Percentiles rank a stretch among this genome's conserved stretches.
These are phyloP conservation scores for Pilophorus perplexus DNA, from an alignment of 2,888 invertebrate species.

Conservation along the genomic window DNA sequence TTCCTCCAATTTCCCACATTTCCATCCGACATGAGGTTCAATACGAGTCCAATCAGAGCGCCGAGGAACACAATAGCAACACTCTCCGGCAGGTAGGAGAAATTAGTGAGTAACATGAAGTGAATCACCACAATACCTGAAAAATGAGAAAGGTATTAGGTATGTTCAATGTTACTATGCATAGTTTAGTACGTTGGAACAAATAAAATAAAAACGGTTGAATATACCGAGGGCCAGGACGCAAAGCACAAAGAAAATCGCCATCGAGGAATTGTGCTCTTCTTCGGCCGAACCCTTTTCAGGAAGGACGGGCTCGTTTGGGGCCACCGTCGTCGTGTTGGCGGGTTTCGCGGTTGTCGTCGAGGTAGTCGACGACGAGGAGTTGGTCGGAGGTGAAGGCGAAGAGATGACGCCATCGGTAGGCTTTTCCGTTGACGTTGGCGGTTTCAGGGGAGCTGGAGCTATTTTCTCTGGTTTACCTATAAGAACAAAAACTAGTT, in stretches of 20 bases:
- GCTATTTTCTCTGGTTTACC: conserved; percentile 25
- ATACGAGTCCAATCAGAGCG: conserved; percentile 83
- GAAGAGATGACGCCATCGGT: conserved; percentile 4
- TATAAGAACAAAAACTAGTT: not conserved
- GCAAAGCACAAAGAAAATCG: conserved; percentile 96
- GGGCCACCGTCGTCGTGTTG: conserved; percentile 55
- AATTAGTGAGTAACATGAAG: conserved; percentile 89
- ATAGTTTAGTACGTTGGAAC: not conserved
- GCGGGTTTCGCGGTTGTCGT: conserved; percentile 24
- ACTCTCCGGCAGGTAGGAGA: conserved; percentile 96
- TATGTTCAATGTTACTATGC: not conserved
- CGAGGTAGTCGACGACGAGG: not conserved
- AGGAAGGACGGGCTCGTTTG: conserved; percentile 75
- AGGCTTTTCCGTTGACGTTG: no score
- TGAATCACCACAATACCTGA: conserved; percentile 80
- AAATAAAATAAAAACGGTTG: no score
- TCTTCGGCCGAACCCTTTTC: conserved; percentile 89
- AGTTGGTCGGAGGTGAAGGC: not conserved
- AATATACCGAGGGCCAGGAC: conserved; percentile 87
- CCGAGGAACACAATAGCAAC: conserved; percentile 95
- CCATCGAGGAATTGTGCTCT: conserved; percentile 94
- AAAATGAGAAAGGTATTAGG: not conserved
- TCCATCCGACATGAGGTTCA: conserved; percentile 83
- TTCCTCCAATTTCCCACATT: conserved; percentile 94
- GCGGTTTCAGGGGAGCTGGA: not conserved